These are phyloP conservation scores for Phylloscopus collybita DNA, from an alignment of 2,797 vertebrate genomes.

Conservation along the genomic window DNA sequence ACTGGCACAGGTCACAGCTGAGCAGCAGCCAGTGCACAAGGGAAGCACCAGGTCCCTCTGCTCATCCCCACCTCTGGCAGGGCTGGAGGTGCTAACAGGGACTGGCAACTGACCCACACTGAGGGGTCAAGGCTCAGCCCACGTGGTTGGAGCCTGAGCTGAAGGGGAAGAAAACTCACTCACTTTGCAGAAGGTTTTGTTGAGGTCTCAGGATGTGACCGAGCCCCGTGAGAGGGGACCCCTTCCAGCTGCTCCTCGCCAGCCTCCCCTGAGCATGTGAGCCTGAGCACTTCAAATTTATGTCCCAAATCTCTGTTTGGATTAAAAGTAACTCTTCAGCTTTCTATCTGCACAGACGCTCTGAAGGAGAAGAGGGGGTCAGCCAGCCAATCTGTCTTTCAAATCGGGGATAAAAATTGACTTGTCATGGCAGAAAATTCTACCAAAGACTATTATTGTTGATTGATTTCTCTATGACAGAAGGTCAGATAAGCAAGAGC, in stretches of 20 bases:
- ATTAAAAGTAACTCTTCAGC: conserved; percentile 56
- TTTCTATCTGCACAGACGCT: conserved; percentile 31
- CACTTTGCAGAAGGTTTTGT: not conserved
- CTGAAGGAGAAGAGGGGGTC: conserved; percentile 50
- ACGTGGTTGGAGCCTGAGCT: not conserved
- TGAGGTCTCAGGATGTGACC: accelerated
- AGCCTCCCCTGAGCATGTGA: not conserved
- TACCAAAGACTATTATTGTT: conserved; percentile 71
- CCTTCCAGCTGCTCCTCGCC: not conserved
- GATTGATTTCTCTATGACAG: conserved; percentile 62
- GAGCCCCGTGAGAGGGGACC: accelerated
- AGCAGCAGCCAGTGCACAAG: not conserved
- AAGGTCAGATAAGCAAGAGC: conserved; percentile 67
- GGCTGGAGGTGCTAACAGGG: not conserved
- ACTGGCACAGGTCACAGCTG: accelerated
- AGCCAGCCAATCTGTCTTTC: conserved; percentile 50
- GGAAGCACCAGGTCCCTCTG: not conserved
- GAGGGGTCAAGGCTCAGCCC: not conserved
- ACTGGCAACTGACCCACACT: accelerated
- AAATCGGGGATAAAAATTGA: conserved; percentile 68
- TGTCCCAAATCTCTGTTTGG: not conserved
- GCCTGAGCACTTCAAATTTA: not conserved
- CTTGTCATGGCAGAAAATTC: conserved; percentile 67
- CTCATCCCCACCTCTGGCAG: not conserved
- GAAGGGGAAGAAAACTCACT: not conserved